Evolutionary conservation across 1,140 invertebrate species (phyloP), one percentile per base, ranked within the genome.

Genomic region (Drosophila micromelanica): DNA sequence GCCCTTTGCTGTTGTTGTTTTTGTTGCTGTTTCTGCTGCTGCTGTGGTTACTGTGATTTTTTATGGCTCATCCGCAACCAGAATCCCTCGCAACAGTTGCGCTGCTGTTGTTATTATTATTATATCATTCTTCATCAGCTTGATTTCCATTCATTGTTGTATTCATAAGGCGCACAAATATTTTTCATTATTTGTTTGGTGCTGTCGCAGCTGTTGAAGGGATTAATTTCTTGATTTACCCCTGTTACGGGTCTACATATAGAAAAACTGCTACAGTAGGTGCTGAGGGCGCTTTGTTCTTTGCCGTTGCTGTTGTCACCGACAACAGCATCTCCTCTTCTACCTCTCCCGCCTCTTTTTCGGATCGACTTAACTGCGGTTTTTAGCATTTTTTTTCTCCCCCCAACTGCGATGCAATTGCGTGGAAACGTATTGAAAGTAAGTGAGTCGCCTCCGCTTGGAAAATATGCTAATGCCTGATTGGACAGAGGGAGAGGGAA

Each of bases 151-250:
- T 90, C 84, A 89, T 89, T 89, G 78, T 77, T 78, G 79, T 89
- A 57, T 82, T 89, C 78, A 79, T 76, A 87, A 73, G 82, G 80
- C 68, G 43, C 56, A 61, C 75, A 70, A 76, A 74, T 81, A 76
- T 81, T 82, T 84, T 89, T 68, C 85, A 90, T 89, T 89, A 85
- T 78, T 90, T 90, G 86, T 74, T 77, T 74, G 80, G 35, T 71
- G 86, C 73, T 79, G 81, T 87, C 76, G 76, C 78, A 79, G 75
- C 78, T 90, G 81, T 72, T 90, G 72, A 90, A 90, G 75, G 85
- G 85, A 90, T 90, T 90, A 90, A 90, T 90, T 89, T 90, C 86
- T 90, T 90, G 85, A 90, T 90, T 86, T 86, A 90, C 80, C 85
- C 85, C 52, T 60, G 78, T 59, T 45, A 64, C 38, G 43, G 3